Conservation (phyloP, 2,888 invertebrate species). For the Caenorhabditis afra region DNA sequence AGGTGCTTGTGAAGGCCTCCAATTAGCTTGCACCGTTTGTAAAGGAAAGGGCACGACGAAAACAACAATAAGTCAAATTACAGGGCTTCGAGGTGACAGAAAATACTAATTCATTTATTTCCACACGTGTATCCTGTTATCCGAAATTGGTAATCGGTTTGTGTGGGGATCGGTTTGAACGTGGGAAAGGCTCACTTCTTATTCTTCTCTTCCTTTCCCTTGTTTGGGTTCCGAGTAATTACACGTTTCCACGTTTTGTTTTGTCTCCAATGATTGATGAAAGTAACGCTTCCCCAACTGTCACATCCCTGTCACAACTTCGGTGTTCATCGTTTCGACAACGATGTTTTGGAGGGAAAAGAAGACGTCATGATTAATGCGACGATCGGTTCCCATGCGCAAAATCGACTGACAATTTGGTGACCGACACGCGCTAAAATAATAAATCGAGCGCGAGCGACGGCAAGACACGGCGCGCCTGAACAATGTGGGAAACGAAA, state of each 20-base stretch:
- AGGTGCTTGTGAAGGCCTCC: conserved; percentile 28
- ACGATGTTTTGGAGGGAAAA: conserved; percentile 14
- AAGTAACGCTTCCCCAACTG: no score
- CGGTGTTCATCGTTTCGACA: background rate
- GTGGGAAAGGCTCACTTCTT: background rate
- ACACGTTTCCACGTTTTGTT: no score
- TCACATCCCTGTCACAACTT: conserved; percentile 2
- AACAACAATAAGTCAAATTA: conserved; percentile 49
- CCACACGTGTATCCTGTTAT: background rate
- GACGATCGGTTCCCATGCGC: conserved; percentile 45
- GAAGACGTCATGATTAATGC: conserved; percentile 39
- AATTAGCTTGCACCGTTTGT: conserved; percentile 19
- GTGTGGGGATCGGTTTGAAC: background rate
- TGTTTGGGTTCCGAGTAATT: background rate
- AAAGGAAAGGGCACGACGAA: background rate
- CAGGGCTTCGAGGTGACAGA: conserved; percentile 15
- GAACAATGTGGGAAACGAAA: conserved; percentile 55
- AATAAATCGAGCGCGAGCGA: conserved; percentile 39
- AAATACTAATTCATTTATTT: conserved; percentile 22
- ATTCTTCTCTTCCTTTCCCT: background rate
- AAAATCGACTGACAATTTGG: conserved; percentile 28
- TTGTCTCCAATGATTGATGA: no score
- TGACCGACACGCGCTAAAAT: conserved; percentile 53
- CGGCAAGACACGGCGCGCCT: conserved; percentile 1
- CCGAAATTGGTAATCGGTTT: conserved; percentile 2